These are phyloP conservation scores for Bos javanicus DNA, from an alignment of 2,113 vertebrate species.

Conservation along the genomic window DNA sequence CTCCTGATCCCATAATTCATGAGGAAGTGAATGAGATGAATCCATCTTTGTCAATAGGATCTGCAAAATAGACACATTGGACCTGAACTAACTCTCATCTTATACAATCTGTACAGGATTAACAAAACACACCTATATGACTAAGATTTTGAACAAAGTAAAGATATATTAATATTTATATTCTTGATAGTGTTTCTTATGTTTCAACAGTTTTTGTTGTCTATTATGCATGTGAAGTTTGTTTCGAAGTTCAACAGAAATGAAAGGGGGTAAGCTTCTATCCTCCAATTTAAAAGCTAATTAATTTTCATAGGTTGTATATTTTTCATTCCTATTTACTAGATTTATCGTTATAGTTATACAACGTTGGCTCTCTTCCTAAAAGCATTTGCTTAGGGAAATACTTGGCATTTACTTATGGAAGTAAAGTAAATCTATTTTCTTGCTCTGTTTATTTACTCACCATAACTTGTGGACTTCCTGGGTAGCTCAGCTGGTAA, in stretches of 20 bases:
- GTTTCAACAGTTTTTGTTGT: background rate
- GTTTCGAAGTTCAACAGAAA: background rate
- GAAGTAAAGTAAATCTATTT: background rate
- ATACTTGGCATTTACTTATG: background rate
- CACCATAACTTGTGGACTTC: background rate
- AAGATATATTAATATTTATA: background rate
- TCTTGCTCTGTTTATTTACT: background rate
- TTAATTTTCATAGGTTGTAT: background rate
- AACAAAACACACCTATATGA: background rate
- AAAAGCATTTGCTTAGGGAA: background rate
- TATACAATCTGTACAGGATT: background rate
- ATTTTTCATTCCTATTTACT: background rate
- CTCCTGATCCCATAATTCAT: background rate
- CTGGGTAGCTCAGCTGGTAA: background rate
- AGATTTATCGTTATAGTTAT: background rate
- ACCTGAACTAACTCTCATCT: background rate
- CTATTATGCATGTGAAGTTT: background rate
- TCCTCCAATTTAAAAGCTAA: background rate
- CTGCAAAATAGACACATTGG: background rate
- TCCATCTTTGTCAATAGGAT: background rate
- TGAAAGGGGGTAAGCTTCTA: background rate
- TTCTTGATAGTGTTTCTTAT: conserved; percentile 16
- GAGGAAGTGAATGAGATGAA: background rate
- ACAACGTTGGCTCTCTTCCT: background rate
- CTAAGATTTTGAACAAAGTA: background rate